phyloP scores from a whole-genome alignment of 2,888 invertebrate genomes.

The Mechanitis messenoides region DNA sequence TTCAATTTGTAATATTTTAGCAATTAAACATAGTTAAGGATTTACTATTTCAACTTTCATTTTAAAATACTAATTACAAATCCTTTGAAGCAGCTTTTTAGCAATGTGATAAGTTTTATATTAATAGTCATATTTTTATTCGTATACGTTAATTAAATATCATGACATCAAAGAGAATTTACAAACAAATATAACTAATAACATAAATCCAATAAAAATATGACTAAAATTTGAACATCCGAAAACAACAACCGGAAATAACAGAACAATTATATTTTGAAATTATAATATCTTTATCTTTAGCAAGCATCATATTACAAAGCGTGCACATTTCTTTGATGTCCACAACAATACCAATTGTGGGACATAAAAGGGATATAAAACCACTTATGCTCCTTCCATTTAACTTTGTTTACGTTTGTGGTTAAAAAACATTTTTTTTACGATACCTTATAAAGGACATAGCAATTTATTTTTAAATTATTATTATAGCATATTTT shows the following conservation, averaged over 20 bases:
- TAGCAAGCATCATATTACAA: conserved; percentile 21
- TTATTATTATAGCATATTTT: neutral
- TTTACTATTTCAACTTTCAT: no score
- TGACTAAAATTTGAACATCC: conserved; percentile 9
- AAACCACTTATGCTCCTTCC: neutral
- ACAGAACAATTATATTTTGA: conserved; percentile 11
- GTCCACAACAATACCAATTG: conserved; percentile 21
- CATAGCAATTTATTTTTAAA: neutral
- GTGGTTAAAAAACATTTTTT: neutral
- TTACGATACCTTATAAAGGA: neutral
- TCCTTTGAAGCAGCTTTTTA: no score
- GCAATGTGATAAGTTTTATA: no score
- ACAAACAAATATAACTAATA: neutral
- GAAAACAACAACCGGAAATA: conserved; percentile 5
- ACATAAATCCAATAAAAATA: conserved; percentile 2
- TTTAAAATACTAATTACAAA: no score
- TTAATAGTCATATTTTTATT: neutral
- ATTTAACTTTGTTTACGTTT: neutral
- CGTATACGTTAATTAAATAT: conserved; percentile 7
- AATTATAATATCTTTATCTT: conserved; percentile 19
- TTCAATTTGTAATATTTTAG: conserved; percentile 5
- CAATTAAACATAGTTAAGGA: no score
- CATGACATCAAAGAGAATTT: conserved; percentile 2
- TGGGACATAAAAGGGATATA: conserved; percentile 20
- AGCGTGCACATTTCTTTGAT: conserved; percentile 23